phyloP scores from a whole-genome alignment of 2,797 vertebrate species.

The Perodicticus potto region DNA sequence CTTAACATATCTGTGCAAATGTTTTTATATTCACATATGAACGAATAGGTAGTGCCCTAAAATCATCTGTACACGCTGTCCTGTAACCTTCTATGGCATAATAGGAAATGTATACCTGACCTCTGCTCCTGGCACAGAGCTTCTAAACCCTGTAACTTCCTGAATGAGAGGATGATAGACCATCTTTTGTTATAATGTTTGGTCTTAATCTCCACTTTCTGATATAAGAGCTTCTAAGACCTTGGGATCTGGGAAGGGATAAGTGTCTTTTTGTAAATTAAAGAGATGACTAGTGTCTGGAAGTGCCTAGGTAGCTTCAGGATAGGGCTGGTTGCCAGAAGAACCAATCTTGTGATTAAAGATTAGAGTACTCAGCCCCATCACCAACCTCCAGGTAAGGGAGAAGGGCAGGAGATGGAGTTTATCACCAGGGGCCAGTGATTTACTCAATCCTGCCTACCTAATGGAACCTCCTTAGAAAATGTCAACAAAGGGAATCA shows the following conservation, averaged over 20 bases:
- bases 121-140: background rate
- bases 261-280: background rate
- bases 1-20: background rate
- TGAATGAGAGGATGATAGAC: too few relatives aligned
- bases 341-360: background rate
- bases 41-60: rapidly evolving
- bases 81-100: background rate
- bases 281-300: background rate
- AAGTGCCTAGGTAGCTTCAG: background rate
- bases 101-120: background rate
- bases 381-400: background rate
- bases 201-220: background rate
- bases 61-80: background rate
- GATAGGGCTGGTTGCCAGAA: background rate
- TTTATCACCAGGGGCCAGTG: background rate
- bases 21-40: background rate
- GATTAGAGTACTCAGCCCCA: background rate
- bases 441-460: background rate
- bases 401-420: background rate
- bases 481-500: background rate
- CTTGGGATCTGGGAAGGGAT: background rate
- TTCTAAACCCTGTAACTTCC: background rate
- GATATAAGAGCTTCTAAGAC: background rate
- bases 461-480: background rate
- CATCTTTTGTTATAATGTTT: background rate